Evolutionary conservation across 2,113 vertebrate species (phyloP).

Genomic region (Ptilorrhoa leucosticta): DNA sequence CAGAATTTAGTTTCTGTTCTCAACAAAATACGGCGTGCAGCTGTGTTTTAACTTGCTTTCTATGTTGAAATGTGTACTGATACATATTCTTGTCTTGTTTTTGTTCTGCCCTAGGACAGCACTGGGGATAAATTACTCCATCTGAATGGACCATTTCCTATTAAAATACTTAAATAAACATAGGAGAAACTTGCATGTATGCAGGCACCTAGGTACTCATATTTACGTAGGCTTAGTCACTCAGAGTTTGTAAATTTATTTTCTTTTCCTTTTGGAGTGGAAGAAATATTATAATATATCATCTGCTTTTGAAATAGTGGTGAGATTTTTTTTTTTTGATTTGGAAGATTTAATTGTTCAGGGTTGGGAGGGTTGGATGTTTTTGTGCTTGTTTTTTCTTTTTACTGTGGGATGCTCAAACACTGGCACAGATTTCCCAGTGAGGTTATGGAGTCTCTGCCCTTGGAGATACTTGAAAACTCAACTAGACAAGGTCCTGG

Average conservation of each 20-base stretch:
- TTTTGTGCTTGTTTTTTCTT: background rate
- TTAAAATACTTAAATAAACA: background rate
- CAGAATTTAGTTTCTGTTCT: background rate
- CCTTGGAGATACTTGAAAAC: background rate
- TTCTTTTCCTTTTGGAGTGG: background rate
- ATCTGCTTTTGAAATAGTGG: background rate
- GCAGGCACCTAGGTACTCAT: background rate
- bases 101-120: background rate
- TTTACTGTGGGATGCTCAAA: background rate
- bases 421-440: background rate
- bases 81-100: background rate
- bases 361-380: background rate
- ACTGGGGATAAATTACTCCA: background rate
- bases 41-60: background rate
- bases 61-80: background rate
- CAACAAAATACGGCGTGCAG: background rate
- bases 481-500: background rate
- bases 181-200: background rate
- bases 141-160: background rate
- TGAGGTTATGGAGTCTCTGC: background rate
- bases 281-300: background rate
- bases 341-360: background rate
- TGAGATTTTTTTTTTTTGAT: background rate
- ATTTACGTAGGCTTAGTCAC: background rate
- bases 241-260: background rate